These are phyloP conservation scores for Platynereis dumerilii DNA, from an alignment of 2,888 invertebrate species.

Conservation along the genomic window DNA sequence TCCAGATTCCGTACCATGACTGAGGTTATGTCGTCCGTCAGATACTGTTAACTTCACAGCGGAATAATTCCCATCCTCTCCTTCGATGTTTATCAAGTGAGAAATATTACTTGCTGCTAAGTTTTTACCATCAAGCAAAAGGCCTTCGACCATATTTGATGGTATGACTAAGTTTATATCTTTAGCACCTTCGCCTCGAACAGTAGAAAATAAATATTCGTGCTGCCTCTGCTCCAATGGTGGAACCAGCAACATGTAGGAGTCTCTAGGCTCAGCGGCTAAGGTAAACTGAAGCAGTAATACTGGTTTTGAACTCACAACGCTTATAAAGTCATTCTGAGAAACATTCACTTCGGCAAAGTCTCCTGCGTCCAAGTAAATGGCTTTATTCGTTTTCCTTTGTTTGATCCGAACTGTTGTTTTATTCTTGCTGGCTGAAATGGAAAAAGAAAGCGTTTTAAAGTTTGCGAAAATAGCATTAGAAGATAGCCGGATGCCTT, in stretches of 20 bases:
- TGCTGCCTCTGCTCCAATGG: conserved; percentile 12
- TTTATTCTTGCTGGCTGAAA: conserved; percentile 18
- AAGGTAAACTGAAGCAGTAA: conserved; percentile 12
- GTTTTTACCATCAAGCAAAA: conserved; percentile 11
- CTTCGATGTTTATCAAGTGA: conserved; percentile 3
- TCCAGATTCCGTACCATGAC: neutral
- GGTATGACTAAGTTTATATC: conserved; percentile 13
- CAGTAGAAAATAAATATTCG: conserved; percentile 7
- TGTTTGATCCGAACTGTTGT: conserved; percentile 14
- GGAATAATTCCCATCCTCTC: conserved; percentile 6
- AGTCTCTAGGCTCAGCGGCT: neutral
- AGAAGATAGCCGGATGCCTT: neutral
- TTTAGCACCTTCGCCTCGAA: neutral
- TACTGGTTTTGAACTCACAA: conserved; percentile 9
- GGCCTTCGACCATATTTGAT: neutral
- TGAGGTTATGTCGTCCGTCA: conserved; percentile 17
- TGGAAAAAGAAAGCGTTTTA: neutral
- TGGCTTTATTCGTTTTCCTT: neutral
- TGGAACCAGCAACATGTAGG: conserved; percentile 16
- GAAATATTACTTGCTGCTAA: too few relatives aligned
- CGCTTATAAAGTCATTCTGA: conserved; percentile 11
- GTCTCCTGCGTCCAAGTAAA: neutral
- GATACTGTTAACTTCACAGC: conserved; percentile 10
- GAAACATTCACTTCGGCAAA: conserved; percentile 10
- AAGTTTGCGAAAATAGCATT: neutral